Evolutionary conservation across 2,113 vertebrate genomes (phyloP).

Genomic region (zebrafish (Danio rerio)): DNA sequence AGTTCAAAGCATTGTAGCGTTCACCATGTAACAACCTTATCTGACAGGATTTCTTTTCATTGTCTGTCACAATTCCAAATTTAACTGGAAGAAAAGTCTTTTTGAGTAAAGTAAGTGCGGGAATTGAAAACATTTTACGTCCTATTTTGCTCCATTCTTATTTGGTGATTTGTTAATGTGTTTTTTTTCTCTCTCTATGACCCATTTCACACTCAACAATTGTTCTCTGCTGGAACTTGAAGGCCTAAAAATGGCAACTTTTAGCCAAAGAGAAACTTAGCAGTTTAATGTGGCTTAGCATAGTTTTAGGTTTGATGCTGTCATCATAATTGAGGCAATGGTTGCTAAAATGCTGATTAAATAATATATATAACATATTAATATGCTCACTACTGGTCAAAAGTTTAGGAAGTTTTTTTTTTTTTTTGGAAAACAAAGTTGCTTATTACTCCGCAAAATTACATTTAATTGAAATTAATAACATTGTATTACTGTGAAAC

Average conservation of each 20-base stretch:
- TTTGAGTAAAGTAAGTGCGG: constrained; percentile 52
- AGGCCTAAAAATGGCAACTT: constrained; percentile 9
- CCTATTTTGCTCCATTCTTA: constrained; percentile 22
- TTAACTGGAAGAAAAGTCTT: constrained; percentile 52
- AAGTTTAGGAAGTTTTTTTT: background rate
- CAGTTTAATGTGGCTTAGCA: background rate
- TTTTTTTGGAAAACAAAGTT: background rate
- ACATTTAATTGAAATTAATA: too few species aligned
- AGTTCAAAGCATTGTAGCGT: constrained; percentile 76
- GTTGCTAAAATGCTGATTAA: background rate
- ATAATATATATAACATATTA: too few species aligned
- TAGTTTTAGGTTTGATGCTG: background rate
- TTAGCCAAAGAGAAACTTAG: background rate
- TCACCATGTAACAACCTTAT: constrained; percentile 71
- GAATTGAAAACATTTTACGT: constrained; percentile 28
- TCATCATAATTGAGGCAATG: background rate
- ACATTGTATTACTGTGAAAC: too few species aligned
- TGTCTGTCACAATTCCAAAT: constrained; percentile 66
- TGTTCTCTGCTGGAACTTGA: background rate
- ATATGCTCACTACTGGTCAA: background rate
- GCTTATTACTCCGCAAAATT: too few species aligned
- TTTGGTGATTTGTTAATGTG: constrained; percentile 28
- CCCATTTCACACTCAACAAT: constrained; percentile 22
- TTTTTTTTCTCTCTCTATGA: constrained; percentile 24
- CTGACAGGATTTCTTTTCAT: constrained; percentile 60